phyloP scores from a whole-genome alignment of 2,113 vertebrate genomes.

The Heterocephalus glaber region DNA sequence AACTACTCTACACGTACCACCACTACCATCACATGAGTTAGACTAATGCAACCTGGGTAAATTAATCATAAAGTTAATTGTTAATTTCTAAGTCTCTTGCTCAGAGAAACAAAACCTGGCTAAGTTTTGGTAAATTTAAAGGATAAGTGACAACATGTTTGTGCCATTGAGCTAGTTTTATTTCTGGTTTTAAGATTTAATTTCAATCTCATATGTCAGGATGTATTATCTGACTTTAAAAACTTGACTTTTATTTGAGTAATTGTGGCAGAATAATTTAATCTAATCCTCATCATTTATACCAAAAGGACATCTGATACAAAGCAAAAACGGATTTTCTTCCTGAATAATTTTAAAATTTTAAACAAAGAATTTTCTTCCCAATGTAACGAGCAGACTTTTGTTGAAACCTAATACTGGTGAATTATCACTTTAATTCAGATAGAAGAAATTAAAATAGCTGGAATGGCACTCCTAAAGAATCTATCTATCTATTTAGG shows the following conservation, averaged over 20 bases:
- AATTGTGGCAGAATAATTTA: conserved; percentile 82
- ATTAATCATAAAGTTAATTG: no score
- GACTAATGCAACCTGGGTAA: no score
- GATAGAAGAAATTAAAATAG: conserved; percentile 33
- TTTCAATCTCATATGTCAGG: conserved; percentile 79
- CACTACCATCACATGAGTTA: no score
- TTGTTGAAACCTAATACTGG: conserved; percentile 26
- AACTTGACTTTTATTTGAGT: conserved; percentile 66
- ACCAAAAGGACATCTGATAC: background rate
- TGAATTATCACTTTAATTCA: background rate
- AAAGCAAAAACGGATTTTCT: conserved; percentile 4
- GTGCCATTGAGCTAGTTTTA: no score
- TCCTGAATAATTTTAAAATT: background rate
- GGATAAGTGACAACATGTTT: no score
- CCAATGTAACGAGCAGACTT: conserved; percentile 36
- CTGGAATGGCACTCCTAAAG: background rate
- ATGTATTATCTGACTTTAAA: conserved; percentile 75
- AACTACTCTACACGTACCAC: no score
- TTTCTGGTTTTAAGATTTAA: conserved; percentile 83
- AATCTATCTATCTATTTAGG: no score
- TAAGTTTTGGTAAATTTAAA: no score
- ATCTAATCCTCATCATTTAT: conserved; percentile 78
- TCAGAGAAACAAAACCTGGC: no score
- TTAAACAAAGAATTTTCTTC: conserved; percentile 34
- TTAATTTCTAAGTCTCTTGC: no score